phyloP scores from a whole-genome alignment of 2,797 vertebrate species.

The Sebastes baramenuke region DNA sequence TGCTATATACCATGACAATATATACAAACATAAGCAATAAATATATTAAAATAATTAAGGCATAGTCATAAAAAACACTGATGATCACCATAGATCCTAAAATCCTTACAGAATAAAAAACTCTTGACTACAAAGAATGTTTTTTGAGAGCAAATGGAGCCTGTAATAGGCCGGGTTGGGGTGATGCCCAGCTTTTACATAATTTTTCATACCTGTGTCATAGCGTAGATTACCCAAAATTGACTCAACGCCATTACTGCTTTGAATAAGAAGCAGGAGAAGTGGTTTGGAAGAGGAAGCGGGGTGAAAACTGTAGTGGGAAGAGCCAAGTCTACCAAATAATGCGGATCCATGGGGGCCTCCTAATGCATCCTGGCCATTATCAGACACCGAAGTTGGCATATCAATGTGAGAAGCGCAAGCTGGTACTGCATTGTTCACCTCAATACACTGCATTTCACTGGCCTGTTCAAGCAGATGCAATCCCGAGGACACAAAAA shows the following conservation, averaged over 20 bases:
- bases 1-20: background rate
- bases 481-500: slow-evolving; percentile 43
- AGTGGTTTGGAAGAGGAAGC: slow-evolving; percentile 22
- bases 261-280: slow-evolving; percentile 36
- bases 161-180: background rate
- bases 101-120: background rate
- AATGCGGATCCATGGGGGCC: slow-evolving; percentile 36
- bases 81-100: background rate
- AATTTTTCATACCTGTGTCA: background rate
- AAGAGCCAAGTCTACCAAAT: slow-evolving; percentile 32
- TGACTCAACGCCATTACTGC: background rate
- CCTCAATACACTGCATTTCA: slow-evolving; percentile 27
- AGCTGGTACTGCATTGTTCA: slow-evolving; percentile 32
- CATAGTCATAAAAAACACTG: background rate
- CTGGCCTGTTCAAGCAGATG: slow-evolving; percentile 13
- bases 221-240: background rate
- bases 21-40: background rate
- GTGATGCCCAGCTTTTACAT: slow-evolving; percentile 2
- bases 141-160: slow-evolving; percentile 5
- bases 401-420: slow-evolving; percentile 27
- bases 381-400: slow-evolving; percentile 51
- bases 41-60: background rate
- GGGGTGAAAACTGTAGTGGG: slow-evolving; percentile 3
- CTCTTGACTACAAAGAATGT: background rate
- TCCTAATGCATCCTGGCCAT: slow-evolving; percentile 43